Conservation (phyloP, 2,888 invertebrate genomes). For the Pseudanteris insignis region DNA sequence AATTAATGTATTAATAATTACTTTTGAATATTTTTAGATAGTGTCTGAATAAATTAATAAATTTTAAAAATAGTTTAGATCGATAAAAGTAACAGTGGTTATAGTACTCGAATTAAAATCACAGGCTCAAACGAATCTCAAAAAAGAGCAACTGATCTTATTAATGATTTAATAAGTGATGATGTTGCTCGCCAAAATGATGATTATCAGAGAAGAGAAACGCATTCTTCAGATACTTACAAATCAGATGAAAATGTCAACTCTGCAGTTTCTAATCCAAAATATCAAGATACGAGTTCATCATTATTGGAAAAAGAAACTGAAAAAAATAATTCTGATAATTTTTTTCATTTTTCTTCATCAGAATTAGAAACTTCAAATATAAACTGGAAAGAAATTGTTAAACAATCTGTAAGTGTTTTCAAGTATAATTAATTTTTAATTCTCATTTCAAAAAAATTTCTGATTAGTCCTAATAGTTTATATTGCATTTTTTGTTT, state of each 20-base stretch:
- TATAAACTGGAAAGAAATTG: constrained; percentile 38
- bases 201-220: constrained; percentile 67
- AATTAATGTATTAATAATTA: too few species aligned
- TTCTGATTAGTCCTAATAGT: too few species aligned
- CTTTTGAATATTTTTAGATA: too few species aligned
- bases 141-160: constrained; percentile 64
- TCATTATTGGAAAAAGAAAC: too few species aligned
- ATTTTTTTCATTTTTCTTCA: neutral
- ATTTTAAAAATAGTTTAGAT: constrained; percentile 60
- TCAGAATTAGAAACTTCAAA: neutral
- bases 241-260: too few species aligned
- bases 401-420: constrained; percentile 66
- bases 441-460: too few species aligned
- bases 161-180: constrained; percentile 54
- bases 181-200: neutral
- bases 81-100: constrained; percentile 59
- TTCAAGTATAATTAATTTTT: neutral
- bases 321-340: neutral
- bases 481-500: neutral
- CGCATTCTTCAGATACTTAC: too few species aligned
- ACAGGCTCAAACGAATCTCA: constrained; percentile 68
- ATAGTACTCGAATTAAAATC: constrained; percentile 66
- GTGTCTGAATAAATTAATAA: constrained; percentile 7
- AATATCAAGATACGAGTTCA: too few species aligned
- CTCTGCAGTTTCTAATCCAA: too few species aligned